These are phyloP conservation scores for Protophormia terraenovae DNA, from an alignment of 2,888 invertebrate genomes.

Conservation along the genomic window DNA sequence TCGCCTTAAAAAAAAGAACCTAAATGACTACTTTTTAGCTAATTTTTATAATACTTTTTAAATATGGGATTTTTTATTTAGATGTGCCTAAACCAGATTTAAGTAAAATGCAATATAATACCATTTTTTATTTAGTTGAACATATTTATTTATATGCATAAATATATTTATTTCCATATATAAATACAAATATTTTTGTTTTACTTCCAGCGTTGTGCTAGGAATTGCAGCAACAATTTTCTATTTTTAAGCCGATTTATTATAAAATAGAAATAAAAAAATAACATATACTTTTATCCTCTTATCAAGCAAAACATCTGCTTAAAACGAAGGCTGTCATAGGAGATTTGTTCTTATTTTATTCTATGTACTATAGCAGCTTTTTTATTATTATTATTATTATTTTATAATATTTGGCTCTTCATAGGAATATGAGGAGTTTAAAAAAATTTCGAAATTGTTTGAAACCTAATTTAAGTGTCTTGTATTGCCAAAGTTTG, in stretches of 20 bases:
- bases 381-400: too few species aligned
- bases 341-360: not conserved
- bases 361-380: too few species aligned
- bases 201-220: not conserved
- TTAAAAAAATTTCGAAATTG: too few species aligned
- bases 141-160: not conserved
- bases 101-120: not conserved
- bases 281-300: slow-evolving; percentile 25
- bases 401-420: too few species aligned
- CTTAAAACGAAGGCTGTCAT: not conserved
- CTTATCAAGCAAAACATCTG: slow-evolving; percentile 40
- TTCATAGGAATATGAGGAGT: too few species aligned
- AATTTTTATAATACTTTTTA: too few species aligned
- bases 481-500: too few species aligned
- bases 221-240: slow-evolving; percentile 34
- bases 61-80: not conserved
- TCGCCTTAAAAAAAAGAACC: too few species aligned
- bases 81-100: not conserved
- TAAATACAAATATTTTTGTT: not conserved
- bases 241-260: slow-evolving; percentile 37
- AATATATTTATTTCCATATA: not conserved
- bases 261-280: slow-evolving; percentile 18
- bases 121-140: not conserved
- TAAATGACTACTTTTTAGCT: too few species aligned
- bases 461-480: too few species aligned